A percentile compares a stretch with the other conserved stretches of the same genome.
These are phyloP conservation scores for Steinernema khuongi DNA, from an alignment of 1,140 invertebrate genomes.

Conservation along the genomic window DNA sequence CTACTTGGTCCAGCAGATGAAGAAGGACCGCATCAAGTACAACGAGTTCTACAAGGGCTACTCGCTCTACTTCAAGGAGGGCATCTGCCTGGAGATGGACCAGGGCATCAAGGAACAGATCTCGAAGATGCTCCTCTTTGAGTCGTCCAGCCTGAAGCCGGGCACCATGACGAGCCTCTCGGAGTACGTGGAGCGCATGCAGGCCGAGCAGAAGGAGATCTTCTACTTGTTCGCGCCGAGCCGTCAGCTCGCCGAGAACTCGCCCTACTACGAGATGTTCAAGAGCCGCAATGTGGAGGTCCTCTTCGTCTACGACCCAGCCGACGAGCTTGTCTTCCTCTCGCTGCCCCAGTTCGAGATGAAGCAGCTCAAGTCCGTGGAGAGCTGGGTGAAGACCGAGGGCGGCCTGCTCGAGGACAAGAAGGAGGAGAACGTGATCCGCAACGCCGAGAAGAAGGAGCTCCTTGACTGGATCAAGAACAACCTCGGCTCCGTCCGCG, in stretches of 20 bases:
- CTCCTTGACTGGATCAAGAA: conserved; percentile 74
- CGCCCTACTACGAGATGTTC: conserved; percentile 87
- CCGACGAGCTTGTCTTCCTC: conserved; percentile 88
- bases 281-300: conserved; percentile 78
- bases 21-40: conserved; percentile 77
- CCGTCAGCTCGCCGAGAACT: conserved; percentile 79
- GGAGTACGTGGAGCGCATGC: conserved; percentile 74
- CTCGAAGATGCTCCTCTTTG: conserved; percentile 80
- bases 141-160: conserved; percentile 74
- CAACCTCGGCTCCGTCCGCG: conserved; percentile 70
- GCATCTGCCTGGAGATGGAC: conserved; percentile 76
- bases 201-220: conserved; percentile 75
- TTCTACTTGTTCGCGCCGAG: conserved; percentile 89
- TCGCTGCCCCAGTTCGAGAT: conserved; percentile 77
- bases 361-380: conserved; percentile 76
- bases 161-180: conserved; percentile 74
- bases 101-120: conserved; percentile 83
- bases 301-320: conserved; percentile 86
- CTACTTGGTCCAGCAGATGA: conserved; percentile 77
- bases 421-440: conserved; percentile 63
- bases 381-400: conserved; percentile 80
- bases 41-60: conserved; percentile 84
- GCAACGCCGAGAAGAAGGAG: conserved; percentile 70
- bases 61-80: conserved; percentile 86
- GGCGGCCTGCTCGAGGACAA: conserved; percentile 63